Percentiles rank a stretch among this genome's conserved stretches.
These are phyloP conservation scores for Hemiprocne comata DNA, from an alignment of 2,113 vertebrate species.

Conservation along the genomic window DNA sequence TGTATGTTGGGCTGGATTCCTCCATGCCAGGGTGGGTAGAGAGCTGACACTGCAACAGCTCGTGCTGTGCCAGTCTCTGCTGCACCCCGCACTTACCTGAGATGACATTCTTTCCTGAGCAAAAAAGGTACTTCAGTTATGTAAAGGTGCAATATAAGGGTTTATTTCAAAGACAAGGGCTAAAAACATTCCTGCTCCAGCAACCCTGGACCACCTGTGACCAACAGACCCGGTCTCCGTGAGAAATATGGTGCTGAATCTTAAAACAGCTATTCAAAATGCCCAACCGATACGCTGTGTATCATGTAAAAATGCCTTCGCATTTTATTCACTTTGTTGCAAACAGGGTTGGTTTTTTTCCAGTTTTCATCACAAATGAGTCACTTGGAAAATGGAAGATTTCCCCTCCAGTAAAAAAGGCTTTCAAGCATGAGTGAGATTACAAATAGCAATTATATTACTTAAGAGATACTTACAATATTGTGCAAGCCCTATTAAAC, in stretches of 20 bases:
- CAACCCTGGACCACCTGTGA: background rate
- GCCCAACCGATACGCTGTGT: rapidly evolving
- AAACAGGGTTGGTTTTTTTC: background rate
- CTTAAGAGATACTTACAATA: background rate
- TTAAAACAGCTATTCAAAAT: background rate
- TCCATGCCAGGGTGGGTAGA: background rate
- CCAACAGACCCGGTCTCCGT: rapidly evolving
- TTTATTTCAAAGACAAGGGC: background rate
- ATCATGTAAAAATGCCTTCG: background rate
- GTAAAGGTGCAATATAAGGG: background rate
- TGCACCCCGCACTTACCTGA: background rate
- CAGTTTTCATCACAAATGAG: background rate
- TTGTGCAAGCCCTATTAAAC: constrained; percentile 45
- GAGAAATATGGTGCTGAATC: background rate
- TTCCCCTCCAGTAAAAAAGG: constrained; percentile 2
- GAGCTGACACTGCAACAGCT: rapidly evolving
- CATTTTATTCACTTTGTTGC: background rate
- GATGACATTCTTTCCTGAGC: background rate
- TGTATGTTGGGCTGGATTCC: background rate
- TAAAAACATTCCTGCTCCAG: background rate
- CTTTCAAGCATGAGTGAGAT: background rate
- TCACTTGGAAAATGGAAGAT: constrained; percentile 21
- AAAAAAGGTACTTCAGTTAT: background rate
- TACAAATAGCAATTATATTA: constrained; percentile 31
- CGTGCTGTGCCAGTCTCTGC: background rate